Percentiles rank a stretch among this genome's conserved stretches.
Evolutionary conservation across 2,888 invertebrate species (phyloP).

Genomic region (Tiliacea aurago): DNA sequence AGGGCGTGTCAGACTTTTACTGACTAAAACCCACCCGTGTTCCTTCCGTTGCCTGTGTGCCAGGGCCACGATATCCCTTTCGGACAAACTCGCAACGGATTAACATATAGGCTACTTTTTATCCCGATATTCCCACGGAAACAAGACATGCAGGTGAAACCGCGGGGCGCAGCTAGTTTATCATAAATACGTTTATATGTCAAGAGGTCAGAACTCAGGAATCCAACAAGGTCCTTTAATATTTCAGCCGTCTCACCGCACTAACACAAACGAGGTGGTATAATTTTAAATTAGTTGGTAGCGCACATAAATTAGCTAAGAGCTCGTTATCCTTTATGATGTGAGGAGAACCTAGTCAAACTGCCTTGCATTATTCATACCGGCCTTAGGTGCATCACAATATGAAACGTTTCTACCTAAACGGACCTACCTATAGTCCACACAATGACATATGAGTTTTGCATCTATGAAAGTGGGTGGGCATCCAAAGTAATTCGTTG

Average conservation of each 20-base stretch:
- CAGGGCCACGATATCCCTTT: too few relatives aligned
- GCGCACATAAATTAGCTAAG: slow-evolving; percentile 34
- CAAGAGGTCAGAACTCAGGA: slow-evolving; percentile 18
- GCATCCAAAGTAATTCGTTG: slow-evolving; percentile 7
- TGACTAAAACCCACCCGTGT: too few relatives aligned
- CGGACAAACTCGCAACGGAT: too few relatives aligned
- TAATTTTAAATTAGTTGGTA: slow-evolving; percentile 56
- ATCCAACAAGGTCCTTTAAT: slow-evolving; percentile 46
- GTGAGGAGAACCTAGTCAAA: slow-evolving; percentile 34
- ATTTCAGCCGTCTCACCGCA: slow-evolving; percentile 48
- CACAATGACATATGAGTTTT: slow-evolving; percentile 1
- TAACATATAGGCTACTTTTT: too few relatives aligned
- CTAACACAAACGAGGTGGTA: slow-evolving; percentile 47
- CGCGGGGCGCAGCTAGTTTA: too few relatives aligned
- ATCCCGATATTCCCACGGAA: too few relatives aligned
- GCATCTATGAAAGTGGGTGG: neutral
- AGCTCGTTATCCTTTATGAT: slow-evolving; percentile 40
- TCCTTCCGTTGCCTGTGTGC: too few relatives aligned
- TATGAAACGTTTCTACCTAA: slow-evolving; percentile 10
- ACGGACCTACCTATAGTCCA: neutral
- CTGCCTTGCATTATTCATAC: slow-evolving; percentile 42
- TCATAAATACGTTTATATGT: slow-evolving; percentile 30
- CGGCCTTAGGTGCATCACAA: slow-evolving; percentile 3
- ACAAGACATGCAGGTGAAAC: too few relatives aligned
- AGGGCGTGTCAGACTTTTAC: too few relatives aligned